phyloP scores from a whole-genome alignment of 2,113 vertebrate species.

The Neolamprologus longior region DNA sequence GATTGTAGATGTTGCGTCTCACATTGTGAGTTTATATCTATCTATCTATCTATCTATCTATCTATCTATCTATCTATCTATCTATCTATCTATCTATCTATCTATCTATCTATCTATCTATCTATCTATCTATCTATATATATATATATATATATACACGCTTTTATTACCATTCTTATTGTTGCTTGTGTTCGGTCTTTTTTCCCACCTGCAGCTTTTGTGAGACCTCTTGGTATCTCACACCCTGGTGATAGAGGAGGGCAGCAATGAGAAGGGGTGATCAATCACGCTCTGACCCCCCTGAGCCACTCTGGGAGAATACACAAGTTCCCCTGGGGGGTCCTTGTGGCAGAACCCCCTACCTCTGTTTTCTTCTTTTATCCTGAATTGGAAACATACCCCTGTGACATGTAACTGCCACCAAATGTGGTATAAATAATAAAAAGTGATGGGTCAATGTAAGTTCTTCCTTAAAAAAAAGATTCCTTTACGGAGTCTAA shows the following conservation, averaged over 20 bases:
- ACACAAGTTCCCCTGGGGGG: slow-evolving; percentile 59
- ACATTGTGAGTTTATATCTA: too few species aligned
- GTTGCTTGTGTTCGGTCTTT: neutral
- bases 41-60: too few species aligned
- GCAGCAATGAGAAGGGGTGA: slow-evolving; percentile 32
- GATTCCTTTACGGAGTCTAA: neutral
- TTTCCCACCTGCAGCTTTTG: neutral
- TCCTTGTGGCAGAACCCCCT: slow-evolving; percentile 55
- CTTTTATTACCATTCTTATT: neutral
- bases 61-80: too few species aligned
- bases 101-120: too few species aligned
- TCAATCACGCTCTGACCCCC: slow-evolving; percentile 60
- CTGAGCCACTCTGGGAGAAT: slow-evolving; percentile 59
- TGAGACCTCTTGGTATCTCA: slow-evolving; percentile 48
- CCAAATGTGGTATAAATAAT: neutral
- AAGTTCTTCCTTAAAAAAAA: neutral
- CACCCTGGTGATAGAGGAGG: slow-evolving; percentile 69
- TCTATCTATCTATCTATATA: too few species aligned
- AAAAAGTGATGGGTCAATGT: neutral
- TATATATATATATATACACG: accelerated
- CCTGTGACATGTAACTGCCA: neutral
- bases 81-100: too few species aligned
- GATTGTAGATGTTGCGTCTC: neutral
- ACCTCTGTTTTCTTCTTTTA: slow-evolving; percentile 41
- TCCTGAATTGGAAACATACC: neutral